Base-by-base conservation (phyloP, 2,888 invertebrate genomes). In the Melitaea athalia region DNA sequence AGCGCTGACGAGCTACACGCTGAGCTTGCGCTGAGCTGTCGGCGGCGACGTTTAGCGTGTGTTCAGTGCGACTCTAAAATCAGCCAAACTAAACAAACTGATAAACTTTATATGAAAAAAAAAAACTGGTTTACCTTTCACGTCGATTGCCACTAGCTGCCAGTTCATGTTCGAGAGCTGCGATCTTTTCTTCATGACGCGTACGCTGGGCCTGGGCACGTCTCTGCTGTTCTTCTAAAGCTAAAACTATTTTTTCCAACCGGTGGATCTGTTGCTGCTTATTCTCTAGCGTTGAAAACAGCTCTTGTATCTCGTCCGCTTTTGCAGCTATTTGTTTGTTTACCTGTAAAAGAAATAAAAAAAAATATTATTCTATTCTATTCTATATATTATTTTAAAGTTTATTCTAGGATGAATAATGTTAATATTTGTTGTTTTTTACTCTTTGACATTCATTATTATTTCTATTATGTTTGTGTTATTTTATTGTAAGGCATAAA, bases 151-250 rank as follows among this genome's bases (percentile, higher is more conserved):
- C 85, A 45, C 81, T 82, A 24, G 87, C 87, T 12, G 89, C 89
- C n/a, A 94, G 84, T 74, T 93, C 91, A 66, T 93, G 82, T 75
- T 94, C 94, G 0, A 94, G 85, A 59, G 93, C 89, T 0, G 94
- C 94, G 33, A 94, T 94, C 68, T 93, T 93, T 75, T 90, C 92
- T 77, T 94, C 94, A 69, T 94, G 88, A 0, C 94, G 88, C 47
- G 93, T 94, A 5, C 94, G 92, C 77, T 94, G 94, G 72, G 92
- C 93, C 76, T 94, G 94, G 7, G 94, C 91, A 14, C 93, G 89
- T 49, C 92, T 84, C 75, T 94, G 94, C 73, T 94, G 94, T 70
- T 94, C 94, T 74, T 94, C 94, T 76, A 94, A 80, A 53, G 93
- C 91, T 61, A 93, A 81, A 63, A 94, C 93, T 49, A 94, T 88